phyloP scores from a whole-genome alignment of 2,888 invertebrate species.

The Cactoblastis cactorum region DNA sequence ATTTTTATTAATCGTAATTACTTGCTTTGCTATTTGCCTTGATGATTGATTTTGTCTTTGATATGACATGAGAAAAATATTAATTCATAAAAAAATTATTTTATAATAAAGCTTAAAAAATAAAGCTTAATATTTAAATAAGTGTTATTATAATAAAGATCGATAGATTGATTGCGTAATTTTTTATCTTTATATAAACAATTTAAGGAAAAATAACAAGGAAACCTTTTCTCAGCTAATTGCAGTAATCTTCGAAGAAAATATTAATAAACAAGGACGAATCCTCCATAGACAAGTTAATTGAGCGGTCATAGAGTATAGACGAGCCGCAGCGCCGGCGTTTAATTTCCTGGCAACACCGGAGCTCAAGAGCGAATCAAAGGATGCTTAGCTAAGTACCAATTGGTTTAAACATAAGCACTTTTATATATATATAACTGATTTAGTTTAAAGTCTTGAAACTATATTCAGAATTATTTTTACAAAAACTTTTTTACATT shows the following conservation, averaged over 20 bases:
- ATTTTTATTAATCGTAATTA: too few relatives aligned
- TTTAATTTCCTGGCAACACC: constrained; percentile 55
- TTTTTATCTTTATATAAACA: too few relatives aligned
- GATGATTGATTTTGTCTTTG: too few relatives aligned
- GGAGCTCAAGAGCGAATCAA: constrained; percentile 18
- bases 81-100: too few relatives aligned
- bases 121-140: too few relatives aligned
- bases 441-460: too few relatives aligned
- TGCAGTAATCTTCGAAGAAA: not conserved
- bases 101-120: too few relatives aligned
- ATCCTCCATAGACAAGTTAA: constrained; percentile 15
- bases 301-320: constrained; percentile 38
- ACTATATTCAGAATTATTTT: not conserved
- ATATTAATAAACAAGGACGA: constrained; percentile 1
- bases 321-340: constrained; percentile 35
- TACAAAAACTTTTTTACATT: not conserved
- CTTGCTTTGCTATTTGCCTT: too few relatives aligned
- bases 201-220: not conserved
- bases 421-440: not conserved
- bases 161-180: too few relatives aligned
- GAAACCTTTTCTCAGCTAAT: not conserved
- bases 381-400: constrained; percentile 11
- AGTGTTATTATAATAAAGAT: too few relatives aligned
- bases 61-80: too few relatives aligned
- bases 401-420: not conserved